Base-by-base conservation (phyloP, 2,113 vertebrate species). In the Xiphophorus maculatus region DNA sequence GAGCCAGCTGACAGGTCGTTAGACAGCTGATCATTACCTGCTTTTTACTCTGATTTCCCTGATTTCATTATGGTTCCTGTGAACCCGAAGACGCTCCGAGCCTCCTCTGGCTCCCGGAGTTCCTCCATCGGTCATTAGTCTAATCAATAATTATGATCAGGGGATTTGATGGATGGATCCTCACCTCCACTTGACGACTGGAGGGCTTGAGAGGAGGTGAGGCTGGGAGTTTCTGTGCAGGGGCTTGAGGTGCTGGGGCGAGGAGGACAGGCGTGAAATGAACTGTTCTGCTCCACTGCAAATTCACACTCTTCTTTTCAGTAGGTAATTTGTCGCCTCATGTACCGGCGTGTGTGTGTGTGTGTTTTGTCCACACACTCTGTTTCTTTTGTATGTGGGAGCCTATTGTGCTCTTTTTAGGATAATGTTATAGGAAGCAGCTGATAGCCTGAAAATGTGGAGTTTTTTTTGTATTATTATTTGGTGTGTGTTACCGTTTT, bases 201-300 rank as follows among this genome's bases (percentile, higher is more conserved):
- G 42, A 60, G 81, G 80, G 69, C 81, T 71, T 69, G 66, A 68
- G 74, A 73, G 82, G 48, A 14, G 30, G 69, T 63, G 63, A 29
- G 70, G 74, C 51, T 33, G 69, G 82, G 30, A 32, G 65, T 40
- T 42, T 42, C 17, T 66, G 51, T 10, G 44, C 69, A 48, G 75
- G 81, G 71, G 81, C 66, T 65, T 62, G 63, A 88, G 90, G 86
- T 79, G 87, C 95, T 95, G 96, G 96, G 95, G 93, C 93, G 89
- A 94, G 93, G 96, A 96, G 97, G 98, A 97, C 97, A 99, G 95
- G 96, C 97, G 96, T 98, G 97, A 99, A 99, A 98, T 98, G 96
- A 98, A 98, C 97, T 98, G 97, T 99, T 99, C 96, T 96, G 96
- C 97, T 96, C 95, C 96, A 95, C 94, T 95, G 97, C 95, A 90